Base-by-base conservation (phyloP, 1,140 invertebrate species). In the Drosophila busckii region DNA sequence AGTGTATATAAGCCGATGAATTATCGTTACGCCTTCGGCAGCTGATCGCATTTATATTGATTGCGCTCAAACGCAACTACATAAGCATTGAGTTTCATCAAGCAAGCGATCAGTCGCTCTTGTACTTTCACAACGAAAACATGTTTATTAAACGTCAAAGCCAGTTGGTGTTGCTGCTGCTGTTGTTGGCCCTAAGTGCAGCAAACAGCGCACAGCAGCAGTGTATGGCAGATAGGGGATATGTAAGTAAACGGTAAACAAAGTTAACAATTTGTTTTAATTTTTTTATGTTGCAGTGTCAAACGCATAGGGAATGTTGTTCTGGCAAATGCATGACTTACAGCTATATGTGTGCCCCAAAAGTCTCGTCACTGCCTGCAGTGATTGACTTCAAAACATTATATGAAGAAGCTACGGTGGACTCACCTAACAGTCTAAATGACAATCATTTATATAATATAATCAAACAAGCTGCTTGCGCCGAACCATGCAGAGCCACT, bases 261-360 rank as follows among this genome's bases (percentile, higher is more conserved):
- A 5, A 1, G 17, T 42, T 8, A 19, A 29, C 2, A 2, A 20
- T 8, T 10, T 34, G 8, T 2, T n/a, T 32, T 15, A 49, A 20
- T 1, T 4, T 15, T n/a, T 28, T 2, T 8, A 8, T 10, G 26
- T 13, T 52, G 2, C 9, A 87, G 85, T 87, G 85, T 15, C 67
- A 85, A 45, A 54, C 34, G 10, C 73, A 87, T 34, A 29, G 4
- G 12, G 82, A 87, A 5, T 87, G 85, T 37, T 87, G 85, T 16
- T 84, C 85, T 0, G 31, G 63, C 10, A 87, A 61, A n/a, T 87
- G 85, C 34, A 41, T 84, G 49, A 87, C 69, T 3, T 87, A 84
- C 19, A 23, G 29, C 2, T 63, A 60, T 60, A 60, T 42, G 10
- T 48, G 10, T 62, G 85, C 37, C 46, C 70, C 40, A 15, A 37